Percentiles rank a stretch among this genome's conserved stretches.
Conservation (phyloP, 2,888 invertebrate genomes). For the Cryptus viduatorius region DNA sequence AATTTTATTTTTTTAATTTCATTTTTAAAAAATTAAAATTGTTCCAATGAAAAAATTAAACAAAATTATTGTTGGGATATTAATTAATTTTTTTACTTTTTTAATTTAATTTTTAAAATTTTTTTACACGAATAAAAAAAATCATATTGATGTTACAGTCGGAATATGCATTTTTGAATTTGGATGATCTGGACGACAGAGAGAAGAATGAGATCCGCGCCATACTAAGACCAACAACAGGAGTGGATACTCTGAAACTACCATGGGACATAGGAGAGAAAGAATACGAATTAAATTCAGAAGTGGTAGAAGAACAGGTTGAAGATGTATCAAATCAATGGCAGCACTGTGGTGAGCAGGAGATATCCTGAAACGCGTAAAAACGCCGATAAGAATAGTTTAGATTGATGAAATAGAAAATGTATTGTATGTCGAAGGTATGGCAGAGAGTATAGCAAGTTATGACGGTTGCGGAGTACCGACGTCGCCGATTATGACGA, state of each 20-base stretch:
- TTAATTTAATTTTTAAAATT: too few relatives aligned
- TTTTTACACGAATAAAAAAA: background rate
- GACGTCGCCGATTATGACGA: conserved; percentile 64
- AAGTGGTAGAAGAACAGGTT: conserved; percentile 67
- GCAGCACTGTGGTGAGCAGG: conserved; percentile 77
- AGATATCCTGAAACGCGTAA: background rate
- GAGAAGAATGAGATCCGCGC: conserved; percentile 75
- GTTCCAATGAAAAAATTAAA: too few relatives aligned
- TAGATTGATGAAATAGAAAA: conserved; percentile 10
- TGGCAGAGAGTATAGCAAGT: conserved; percentile 48
- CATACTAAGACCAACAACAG: conserved; percentile 75
- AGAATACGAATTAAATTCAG: conserved; percentile 69
- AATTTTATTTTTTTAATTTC: background rate
- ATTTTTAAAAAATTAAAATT: too few relatives aligned
- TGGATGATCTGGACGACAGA: conserved; percentile 77
- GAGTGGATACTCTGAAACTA: conserved; percentile 75
- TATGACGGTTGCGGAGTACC: conserved; percentile 62
- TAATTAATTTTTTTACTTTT: too few relatives aligned
- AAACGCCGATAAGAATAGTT: conserved; percentile 2
- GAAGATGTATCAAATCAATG: conserved; percentile 76
- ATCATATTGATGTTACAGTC: conserved; percentile 68
- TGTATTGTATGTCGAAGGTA: conserved; percentile 46
- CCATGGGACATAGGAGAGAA: conserved; percentile 80
- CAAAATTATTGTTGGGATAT: background rate
- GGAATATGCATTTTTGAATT: conserved; percentile 79